These are phyloP conservation scores for Caenorhabditis brenneri DNA, from an alignment of 1,140 invertebrate genomes.

Conservation along the genomic window DNA sequence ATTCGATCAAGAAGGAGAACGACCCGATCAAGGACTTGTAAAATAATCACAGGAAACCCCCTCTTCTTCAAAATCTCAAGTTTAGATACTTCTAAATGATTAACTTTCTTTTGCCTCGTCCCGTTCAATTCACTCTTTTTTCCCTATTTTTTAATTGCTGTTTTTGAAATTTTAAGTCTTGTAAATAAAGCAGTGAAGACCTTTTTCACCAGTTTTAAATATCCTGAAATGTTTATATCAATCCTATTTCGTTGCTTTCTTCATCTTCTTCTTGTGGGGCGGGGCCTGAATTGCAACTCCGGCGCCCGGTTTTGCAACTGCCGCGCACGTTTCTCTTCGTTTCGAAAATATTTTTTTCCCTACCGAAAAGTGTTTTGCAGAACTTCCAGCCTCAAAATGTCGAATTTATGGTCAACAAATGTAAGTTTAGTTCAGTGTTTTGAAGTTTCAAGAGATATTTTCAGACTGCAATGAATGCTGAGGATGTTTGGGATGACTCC, in stretches of 20 bases:
- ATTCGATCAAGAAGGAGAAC: slow-evolving; percentile 56
- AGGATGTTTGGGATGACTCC: slow-evolving; percentile 51
- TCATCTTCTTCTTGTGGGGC: not conserved
- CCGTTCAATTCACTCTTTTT: not conserved
- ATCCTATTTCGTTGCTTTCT: not conserved
- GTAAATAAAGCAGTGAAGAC: not conserved
- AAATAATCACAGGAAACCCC: not conserved
- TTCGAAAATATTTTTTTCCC: not conserved
- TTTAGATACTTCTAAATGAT: slow-evolving; percentile 9
- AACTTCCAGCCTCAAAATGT: not conserved
- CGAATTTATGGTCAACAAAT: not conserved
- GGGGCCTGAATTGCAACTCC: not conserved
- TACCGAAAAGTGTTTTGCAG: not conserved
- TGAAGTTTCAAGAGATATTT: not conserved
- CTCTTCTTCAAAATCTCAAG: not conserved
- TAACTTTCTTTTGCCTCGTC: not conserved
- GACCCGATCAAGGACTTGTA: slow-evolving; percentile 52
- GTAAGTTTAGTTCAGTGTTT: not conserved
- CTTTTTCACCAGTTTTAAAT: not conserved
- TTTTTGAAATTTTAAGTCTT: not conserved
- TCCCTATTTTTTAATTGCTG: not conserved
- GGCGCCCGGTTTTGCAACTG: not conserved
- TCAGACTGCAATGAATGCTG: not conserved
- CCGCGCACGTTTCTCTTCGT: not conserved
- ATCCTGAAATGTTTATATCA: not conserved